Base-by-base conservation (phyloP, 2,888 invertebrate species). In the Drosophila colorata region DNA sequence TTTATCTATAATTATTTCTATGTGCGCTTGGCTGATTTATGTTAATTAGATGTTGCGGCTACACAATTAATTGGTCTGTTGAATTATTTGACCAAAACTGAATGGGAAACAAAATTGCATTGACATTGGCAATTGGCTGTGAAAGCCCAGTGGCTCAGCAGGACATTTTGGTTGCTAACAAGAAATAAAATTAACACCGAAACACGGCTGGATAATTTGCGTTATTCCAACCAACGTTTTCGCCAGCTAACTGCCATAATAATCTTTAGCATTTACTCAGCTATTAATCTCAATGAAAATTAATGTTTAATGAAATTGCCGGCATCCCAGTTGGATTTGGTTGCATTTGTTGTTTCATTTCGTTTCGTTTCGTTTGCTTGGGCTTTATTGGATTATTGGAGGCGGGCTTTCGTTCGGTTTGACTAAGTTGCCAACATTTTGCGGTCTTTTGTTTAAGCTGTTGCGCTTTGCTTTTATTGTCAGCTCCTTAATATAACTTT, bases 241-340 rank as follows among this genome's bases (percentile, higher is more conserved):
- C 41, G 46, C 23, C 52, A 37, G 44, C 53, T 67, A 67, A 73
- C 69, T 59, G 69, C 65, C 71, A 74, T 74, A 82, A 88, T 88
- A 88, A 89, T 87, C 81, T 77, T 87, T 48, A 69, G 69, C 80
- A 88, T 90, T 90, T 90, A 88, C 73, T 78, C 74, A 65, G 74
- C 85, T 88, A 90, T 90, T 90, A 84, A 90, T 87, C 82, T 89
- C 80, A 89, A 87, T 87, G 85, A 81, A 83, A 80, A 78, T 84
- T 77, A 90, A 87, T 87, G 90, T 73, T 78, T 74, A 75, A 75
- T 78, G 69, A 74, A 80, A 83, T 65, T 74, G 69, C 68, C 46
- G 53, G 25, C 57, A 58, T 9, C 49, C 47, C 59, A 69, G 51
- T 69, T 56, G 48, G 60, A 52, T 79, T 73, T 58, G 64, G 40